Conservation (phyloP, 2,888 invertebrate species). For the Cephus spinipes region DNA sequence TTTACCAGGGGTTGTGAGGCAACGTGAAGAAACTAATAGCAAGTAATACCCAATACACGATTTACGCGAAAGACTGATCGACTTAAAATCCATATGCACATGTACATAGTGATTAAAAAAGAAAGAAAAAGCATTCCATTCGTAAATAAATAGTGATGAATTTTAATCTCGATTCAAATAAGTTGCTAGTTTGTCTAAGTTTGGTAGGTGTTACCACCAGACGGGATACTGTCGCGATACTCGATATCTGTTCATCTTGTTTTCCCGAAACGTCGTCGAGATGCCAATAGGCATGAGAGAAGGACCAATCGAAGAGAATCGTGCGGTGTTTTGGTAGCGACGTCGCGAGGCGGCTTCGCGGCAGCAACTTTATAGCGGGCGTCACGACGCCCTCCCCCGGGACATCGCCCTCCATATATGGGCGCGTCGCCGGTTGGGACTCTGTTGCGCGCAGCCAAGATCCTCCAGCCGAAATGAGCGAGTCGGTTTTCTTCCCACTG, state of each 20-base stretch:
- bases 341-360: conserved; percentile 1
- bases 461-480: conserved; percentile 9
- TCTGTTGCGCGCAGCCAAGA: conserved; percentile 10
- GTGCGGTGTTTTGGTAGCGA: neutral
- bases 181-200: neutral
- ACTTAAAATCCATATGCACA: neutral
- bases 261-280: neutral
- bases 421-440: conserved; percentile 40
- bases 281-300: neutral
- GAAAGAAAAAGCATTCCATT: neutral
- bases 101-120: neutral
- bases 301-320: neutral
- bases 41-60: neutral
- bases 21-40: neutral
- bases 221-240: neutral
- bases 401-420: conserved; percentile 59
- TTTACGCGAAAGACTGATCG: neutral
- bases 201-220: neutral
- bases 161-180: neutral
- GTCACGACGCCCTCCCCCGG: conserved; percentile 54
- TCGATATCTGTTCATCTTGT: neutral
- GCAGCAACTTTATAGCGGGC: conserved; percentile 56
- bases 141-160: neutral
- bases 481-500: conserved; percentile 10
- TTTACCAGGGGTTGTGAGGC: conserved; percentile 38